phyloP scores from a whole-genome alignment of 2,888 invertebrate species.

The Entomobrya proxima region DNA sequence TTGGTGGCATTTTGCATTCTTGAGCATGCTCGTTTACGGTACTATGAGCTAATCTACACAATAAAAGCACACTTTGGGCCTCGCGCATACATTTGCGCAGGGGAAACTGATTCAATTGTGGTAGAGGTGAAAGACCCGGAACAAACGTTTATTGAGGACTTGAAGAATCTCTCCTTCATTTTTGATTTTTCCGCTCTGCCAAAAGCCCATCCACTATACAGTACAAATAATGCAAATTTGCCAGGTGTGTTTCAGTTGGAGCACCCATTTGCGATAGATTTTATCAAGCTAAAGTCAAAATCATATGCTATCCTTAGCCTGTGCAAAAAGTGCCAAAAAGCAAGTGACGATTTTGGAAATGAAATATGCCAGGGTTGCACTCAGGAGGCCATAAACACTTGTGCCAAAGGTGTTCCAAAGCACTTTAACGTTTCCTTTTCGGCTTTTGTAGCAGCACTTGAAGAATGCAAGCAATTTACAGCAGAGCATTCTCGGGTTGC shows the following conservation, averaged over 20 bases:
- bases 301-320: background rate
- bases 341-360: background rate
- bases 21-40: background rate
- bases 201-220: background rate
- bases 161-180: background rate
- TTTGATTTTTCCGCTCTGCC: background rate
- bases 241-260: background rate
- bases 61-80: background rate
- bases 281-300: background rate
- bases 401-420: background rate
- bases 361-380: background rate
- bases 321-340: background rate
- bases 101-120: background rate
- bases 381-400: background rate
- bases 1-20: background rate
- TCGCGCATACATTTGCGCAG: background rate
- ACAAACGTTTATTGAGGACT: background rate
- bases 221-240: background rate
- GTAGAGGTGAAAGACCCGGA: background rate
- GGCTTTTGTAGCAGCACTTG: background rate
- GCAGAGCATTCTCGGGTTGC: too few species aligned
- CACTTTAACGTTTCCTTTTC: background rate
- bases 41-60: background rate
- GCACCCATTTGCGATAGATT: background rate
- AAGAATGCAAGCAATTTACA: background rate